Base-by-base conservation (phyloP, 2,888 invertebrate genomes). In the Agrotis puta region DNA sequence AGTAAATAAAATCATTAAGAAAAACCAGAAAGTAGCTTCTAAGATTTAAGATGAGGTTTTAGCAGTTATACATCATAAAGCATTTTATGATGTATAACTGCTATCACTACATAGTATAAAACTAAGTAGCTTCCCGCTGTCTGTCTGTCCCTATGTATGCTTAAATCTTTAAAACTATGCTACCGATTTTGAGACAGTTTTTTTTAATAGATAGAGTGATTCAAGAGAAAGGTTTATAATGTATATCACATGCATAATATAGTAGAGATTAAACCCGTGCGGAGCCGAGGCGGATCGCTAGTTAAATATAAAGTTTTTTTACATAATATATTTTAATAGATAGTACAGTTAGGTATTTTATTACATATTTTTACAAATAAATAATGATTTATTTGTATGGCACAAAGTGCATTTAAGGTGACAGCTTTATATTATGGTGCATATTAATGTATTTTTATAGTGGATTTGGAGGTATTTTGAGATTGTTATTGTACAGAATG, bases 1-100 rank as follows among this genome's bases (percentile, higher is more conserved):
- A 48, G 85, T 97, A 0, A 96, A 97, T 86, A 97, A 97, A 84
- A 90, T 97, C 50, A 87, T 92, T 7, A 85, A 88, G 3, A 96
- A 94, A 78, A 88, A 91, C 54, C 62, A 74, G 2, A 86, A 85
- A 77, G 57, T 82, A 11, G 66, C 75, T 6, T 87, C 92, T 66
- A 93, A 93, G 62, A 70, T 93, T 16, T 92, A 89, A 68, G n/a
- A n/a, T 48, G 24, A 53, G 39, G 39, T 39, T 22, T 43, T 16
- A 48, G 22, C 54, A 24, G 0, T 24, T n/a, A 39, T 18, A 54
- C 33, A 54, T 53, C 18, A n/a, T 50, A 47, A 33, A 63, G 22
- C 33, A 48, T 39, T 39, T 39, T 33, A 33, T 33, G 4, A 33
- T 33, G n/a, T n/a, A n/a, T n/a, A n/a, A n/a, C n/a, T n/a, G n/a